phyloP scores from a whole-genome alignment of 2,797 vertebrate genomes.

The Acrossocheilus fasciatus region DNA sequence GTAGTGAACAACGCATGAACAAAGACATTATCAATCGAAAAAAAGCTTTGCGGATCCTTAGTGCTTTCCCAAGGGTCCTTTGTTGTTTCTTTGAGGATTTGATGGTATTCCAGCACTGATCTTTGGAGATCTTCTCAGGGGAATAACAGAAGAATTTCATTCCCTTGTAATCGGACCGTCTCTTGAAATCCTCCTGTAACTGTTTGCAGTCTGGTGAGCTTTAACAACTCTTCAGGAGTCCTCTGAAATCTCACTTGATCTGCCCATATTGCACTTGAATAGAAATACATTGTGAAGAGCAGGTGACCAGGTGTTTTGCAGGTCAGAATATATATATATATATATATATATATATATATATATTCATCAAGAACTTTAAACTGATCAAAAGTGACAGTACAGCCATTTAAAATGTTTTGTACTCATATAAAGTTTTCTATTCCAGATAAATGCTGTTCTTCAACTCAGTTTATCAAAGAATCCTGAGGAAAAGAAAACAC shows the following conservation, averaged over 20 bases:
- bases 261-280: constrained; percentile 7
- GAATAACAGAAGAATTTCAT: background rate
- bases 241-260: constrained; percentile 4
- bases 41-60: background rate
- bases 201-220: background rate
- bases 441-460: no score
- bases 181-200: constrained; percentile 22
- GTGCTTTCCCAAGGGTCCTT: background rate
- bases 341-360: no score
- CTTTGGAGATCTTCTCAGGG: background rate
- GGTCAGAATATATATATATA: no score
- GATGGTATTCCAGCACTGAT: constrained; percentile 4
- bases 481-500: background rate
- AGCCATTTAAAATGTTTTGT: no score
- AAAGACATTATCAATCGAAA: background rate
- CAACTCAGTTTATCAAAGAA: no score
- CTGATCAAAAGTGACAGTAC: no score
- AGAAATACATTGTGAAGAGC: no score
- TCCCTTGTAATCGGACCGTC: background rate
- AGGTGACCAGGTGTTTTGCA: background rate
- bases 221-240: constrained; percentile 14
- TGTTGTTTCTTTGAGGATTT: constrained; percentile 20
- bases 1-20: background rate
- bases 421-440: no score
- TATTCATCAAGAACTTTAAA: no score